Base-by-base conservation (phyloP, 1,140 invertebrate genomes). In the Grapholita molesta region DNA sequence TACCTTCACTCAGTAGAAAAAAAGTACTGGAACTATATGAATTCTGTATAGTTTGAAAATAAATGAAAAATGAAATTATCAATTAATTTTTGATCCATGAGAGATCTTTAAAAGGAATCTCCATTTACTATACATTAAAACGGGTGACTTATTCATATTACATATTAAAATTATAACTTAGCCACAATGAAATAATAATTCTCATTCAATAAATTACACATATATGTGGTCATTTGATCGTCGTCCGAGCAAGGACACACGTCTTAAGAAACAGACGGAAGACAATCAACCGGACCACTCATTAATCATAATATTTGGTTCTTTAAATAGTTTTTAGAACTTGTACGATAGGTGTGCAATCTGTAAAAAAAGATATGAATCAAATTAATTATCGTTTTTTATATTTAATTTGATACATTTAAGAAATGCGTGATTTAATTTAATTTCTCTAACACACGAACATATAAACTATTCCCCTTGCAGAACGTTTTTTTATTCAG, bases 251-350 rank as follows among this genome's bases (percentile, higher is more conserved):
- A n/a, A 48, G n/a, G 15, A 48, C 15, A 9, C 15, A 42, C 15
- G 38, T 21, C 42, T 21, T 2, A 21, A 1, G 42, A 48, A 42
- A 42, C 12, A 42, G 38, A 42, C 38, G 38, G 38, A 42, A 42
- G 42, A 48, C 18, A 48, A 48, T 48, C 42, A 48, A 48, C 42
- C 21, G 12, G 3, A 18, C 38, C 18, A 21, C 42, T 21, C 77
- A 84, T 85, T 88, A 84, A 86, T 84, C 82, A 86, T 89, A 88
- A 82, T 88, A 88, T 90, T 90, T 89, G 86, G 87, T 90, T 88
- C 87, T 86, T 85, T 85, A 82, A 79, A 79, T 79, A 75, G 75
- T 79, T 80, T 68, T 72, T 76, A 79, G 70, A 78, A 79, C 71
- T 80, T 79, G 76, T 78, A 79, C 73, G 75, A 84, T 75, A 74